phyloP scores from a whole-genome alignment of 2,888 invertebrate genomes.

The Sinelater perroti region DNA sequence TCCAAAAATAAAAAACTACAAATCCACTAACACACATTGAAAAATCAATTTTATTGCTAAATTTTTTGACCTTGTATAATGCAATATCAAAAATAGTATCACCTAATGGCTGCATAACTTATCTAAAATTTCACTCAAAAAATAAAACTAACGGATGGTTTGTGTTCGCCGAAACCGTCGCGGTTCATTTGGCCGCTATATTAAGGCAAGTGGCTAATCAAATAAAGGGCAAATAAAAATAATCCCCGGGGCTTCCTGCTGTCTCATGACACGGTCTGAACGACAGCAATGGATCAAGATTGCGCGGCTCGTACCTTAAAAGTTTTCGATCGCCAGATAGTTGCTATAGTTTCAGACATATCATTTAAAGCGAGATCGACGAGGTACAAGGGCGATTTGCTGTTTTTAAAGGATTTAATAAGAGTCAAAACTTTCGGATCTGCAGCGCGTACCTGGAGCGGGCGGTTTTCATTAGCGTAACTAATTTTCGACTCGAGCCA shows the following conservation, averaged over 20 bases:
- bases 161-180: no score
- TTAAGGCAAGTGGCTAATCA: not conserved
- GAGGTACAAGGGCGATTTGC: not conserved
- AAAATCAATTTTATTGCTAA: no score
- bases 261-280: not conserved
- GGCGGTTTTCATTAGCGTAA: constrained; percentile 12
- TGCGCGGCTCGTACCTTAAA: constrained; percentile 8
- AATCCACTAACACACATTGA: no score
- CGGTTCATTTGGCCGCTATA: not conserved
- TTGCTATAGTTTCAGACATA: constrained; percentile 17
- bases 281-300: constrained; percentile 3
- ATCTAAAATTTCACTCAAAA: no score
- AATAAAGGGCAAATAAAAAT: not conserved
- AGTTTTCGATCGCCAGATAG: constrained; percentile 14
- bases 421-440: constrained; percentile 8
- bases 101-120: no score
- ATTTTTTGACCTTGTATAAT: no score
- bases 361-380: constrained; percentile 12
- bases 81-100: no score
- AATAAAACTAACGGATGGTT: no score
- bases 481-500: not conserved
- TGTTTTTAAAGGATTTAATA: not conserved
- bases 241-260: not conserved
- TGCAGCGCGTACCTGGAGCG: constrained; percentile 5
- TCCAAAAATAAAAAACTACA: no score